phyloP scores from a whole-genome alignment of 2,113 vertebrate genomes.

The Falcunculus frontatus region DNA sequence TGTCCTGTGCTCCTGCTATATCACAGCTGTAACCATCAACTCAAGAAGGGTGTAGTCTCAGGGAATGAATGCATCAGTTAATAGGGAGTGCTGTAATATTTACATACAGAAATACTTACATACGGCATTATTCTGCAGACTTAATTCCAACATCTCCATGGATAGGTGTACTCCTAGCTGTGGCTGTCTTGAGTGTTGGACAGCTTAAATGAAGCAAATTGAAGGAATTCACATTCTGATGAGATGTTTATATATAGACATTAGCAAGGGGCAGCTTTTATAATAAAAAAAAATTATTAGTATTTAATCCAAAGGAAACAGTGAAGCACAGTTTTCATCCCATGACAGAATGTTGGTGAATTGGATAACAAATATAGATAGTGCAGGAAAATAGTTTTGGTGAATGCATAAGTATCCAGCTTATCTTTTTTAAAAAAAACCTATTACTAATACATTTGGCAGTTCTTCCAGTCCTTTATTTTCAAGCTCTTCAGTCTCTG shows the following conservation, averaged over 20 bases:
- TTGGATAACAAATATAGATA: neutral
- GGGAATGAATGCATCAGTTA: neutral
- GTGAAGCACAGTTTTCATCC: neutral
- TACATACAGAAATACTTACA: neutral
- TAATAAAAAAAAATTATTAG: neutral
- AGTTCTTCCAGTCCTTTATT: neutral
- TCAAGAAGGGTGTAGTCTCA: neutral
- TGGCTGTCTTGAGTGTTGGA: neutral
- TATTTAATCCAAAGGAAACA: neutral
- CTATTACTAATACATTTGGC: neutral
- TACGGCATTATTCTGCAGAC: fast-evolving
- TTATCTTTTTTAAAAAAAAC: neutral
- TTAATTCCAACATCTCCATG: neutral
- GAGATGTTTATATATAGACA: neutral
- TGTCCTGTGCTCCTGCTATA: neutral
- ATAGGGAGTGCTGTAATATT: neutral
- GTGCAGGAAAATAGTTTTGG: neutral
- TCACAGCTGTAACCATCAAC: neutral
- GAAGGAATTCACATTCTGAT: neutral
- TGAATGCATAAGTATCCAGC: neutral
- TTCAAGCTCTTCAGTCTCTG: neutral
- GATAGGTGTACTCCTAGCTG: neutral
- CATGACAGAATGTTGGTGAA: neutral
- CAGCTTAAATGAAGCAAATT: neutral
- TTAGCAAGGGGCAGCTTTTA: neutral